A percentile compares a stretch with the other conserved stretches of the same genome.
phyloP scores from a whole-genome alignment of 2,888 invertebrate genomes.

The Oscheius sp. region DNA sequence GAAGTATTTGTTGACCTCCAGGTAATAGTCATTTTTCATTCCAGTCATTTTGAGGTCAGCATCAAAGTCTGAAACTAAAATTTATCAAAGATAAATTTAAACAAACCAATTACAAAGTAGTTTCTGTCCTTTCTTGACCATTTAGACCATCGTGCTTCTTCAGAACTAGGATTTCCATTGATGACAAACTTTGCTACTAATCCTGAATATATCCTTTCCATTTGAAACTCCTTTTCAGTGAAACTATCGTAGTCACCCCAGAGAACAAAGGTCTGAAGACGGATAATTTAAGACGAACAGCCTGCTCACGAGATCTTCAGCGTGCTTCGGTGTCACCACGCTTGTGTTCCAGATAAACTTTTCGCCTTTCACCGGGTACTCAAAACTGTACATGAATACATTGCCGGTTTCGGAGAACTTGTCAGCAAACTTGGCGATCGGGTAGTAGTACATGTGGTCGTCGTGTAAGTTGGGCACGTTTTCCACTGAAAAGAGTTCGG shows the following conservation, averaged over 20 bases:
- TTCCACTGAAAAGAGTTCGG: background rate
- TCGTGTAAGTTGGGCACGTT: background rate
- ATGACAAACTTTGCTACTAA: constrained; percentile 49
- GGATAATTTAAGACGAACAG: no score
- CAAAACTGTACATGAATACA: background rate
- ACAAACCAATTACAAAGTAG: constrained; percentile 42
- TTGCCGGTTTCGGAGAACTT: constrained; percentile 10
- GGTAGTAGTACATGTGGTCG: background rate
- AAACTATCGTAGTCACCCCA: background rate
- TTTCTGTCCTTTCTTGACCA: constrained; percentile 37
- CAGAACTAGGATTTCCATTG: constrained; percentile 40
- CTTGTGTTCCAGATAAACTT: background rate
- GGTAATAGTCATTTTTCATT: constrained; percentile 33
- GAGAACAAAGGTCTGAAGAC: background rate
- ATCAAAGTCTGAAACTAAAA: constrained; percentile 39
- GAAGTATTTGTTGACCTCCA: constrained; percentile 39
- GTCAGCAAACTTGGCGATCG: background rate
- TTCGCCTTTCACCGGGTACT: background rate
- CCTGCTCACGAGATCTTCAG: background rate
- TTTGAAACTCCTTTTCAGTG: constrained; percentile 5
- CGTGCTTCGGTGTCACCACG: background rate
- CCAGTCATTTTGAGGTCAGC: constrained; percentile 45
- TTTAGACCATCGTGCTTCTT: constrained; percentile 11
- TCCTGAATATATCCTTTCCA: constrained; percentile 43
- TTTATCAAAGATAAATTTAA: background rate